These are phyloP conservation scores for Apamea crenata DNA, from an alignment of 2,888 invertebrate genomes.

Conservation along the genomic window DNA sequence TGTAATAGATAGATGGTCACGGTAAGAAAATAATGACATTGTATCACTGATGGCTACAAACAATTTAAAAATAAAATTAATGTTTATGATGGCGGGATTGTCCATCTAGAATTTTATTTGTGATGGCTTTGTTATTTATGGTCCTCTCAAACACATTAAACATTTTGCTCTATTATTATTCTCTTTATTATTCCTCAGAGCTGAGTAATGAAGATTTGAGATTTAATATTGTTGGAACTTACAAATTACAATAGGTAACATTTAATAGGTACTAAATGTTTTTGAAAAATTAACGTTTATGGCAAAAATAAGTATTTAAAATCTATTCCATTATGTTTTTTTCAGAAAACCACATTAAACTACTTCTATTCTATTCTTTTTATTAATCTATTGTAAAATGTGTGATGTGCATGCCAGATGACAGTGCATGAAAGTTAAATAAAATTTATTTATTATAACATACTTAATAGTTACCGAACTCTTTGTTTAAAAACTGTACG, in stretches of 20 bases:
- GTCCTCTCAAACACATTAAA: neutral
- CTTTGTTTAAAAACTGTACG: constrained; percentile 2
- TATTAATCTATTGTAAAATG: too few species aligned
- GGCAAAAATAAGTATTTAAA: neutral
- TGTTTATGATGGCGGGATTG: constrained; percentile 8
- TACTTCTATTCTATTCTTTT: too few species aligned
- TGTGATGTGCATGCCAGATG: too few species aligned
- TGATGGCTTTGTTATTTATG: neutral
- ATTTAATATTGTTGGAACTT: neutral
- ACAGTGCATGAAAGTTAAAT: too few species aligned
- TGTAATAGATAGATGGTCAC: constrained; percentile 62
- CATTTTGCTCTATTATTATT: neutral
- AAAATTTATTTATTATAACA: too few species aligned
- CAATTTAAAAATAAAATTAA: constrained; percentile 24
- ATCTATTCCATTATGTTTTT: neutral
- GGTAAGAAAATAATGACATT: constrained; percentile 59
- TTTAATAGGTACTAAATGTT: neutral
- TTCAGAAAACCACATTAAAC: neutral
- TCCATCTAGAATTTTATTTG: constrained; percentile 5
- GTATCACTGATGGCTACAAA: constrained; percentile 34
- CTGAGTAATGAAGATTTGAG: neutral
- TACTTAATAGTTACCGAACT: too few species aligned
- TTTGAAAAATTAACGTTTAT: neutral
- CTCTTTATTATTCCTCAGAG: neutral
- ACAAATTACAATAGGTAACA: neutral